phyloP scores from a whole-genome alignment of 1,140 invertebrate genomes.

The Samia ricini region DNA sequence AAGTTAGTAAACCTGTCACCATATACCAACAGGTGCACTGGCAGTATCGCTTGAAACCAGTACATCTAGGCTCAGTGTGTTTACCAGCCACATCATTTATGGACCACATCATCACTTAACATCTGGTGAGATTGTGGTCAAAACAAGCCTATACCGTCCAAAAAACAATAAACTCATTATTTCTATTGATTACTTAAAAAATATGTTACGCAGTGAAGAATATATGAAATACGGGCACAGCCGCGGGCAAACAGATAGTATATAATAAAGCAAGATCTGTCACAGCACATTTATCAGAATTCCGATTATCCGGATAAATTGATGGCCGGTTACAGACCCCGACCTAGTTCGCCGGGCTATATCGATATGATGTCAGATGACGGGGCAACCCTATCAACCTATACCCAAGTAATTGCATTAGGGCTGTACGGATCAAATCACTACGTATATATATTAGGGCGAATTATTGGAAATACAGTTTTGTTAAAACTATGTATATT shows the following conservation, averaged over 20 bases:
- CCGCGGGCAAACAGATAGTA: background rate
- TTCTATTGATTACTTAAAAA: too few species aligned
- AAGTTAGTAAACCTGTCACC: too few species aligned
- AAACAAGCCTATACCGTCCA: too few species aligned
- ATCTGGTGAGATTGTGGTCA: too few species aligned
- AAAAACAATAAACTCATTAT: too few species aligned
- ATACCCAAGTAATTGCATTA: background rate
- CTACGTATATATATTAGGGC: background rate
- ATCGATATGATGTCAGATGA: background rate
- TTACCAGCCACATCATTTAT: too few species aligned
- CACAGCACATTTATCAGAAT: background rate
- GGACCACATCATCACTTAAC: too few species aligned
- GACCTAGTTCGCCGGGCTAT: background rate
- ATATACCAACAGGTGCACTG: too few species aligned
- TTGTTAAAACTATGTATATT: too few species aligned
- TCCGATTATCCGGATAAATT: conserved; percentile 1
- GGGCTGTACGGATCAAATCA: background rate
- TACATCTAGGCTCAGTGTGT: too few species aligned
- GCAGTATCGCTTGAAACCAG: too few species aligned
- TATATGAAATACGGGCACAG: background rate
- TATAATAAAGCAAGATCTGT: background rate
- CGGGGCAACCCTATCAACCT: background rate
- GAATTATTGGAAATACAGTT: background rate
- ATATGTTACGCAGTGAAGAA: background rate
- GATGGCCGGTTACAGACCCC: background rate